Evolutionary conservation across 2,888 invertebrate species (phyloP), one percentile per base, ranked within the genome.

Genomic region (Drosophila siamana): DNA sequence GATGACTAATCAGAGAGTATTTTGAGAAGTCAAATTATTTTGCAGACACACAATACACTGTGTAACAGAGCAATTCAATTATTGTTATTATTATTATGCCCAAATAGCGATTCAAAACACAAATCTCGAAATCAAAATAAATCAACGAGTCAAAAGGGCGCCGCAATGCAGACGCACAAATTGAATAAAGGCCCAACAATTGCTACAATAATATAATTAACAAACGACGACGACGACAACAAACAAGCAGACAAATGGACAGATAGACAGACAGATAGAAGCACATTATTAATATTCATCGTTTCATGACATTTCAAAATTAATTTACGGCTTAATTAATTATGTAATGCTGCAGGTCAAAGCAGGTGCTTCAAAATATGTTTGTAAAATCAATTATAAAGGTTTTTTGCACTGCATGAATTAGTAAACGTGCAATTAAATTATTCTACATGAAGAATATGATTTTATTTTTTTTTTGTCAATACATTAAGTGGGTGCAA

Each of bases 11-110:
- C 15, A 19, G 19, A n/a, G 16, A n/a, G 30, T 16, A 30, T 30
- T 40, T 13, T 16, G 15, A 19, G 36, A 55, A 7, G 40, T 33
- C 41, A 8, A 15, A 30, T 11, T 43, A n/a, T 19, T 1, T 19
- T 19, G 19, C 19, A 2, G 19, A 19, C 22, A 30, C 5, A 15
- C 30, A 62, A 40, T 40, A 63, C 19, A 44, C 22, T 15, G 36
- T 38, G 11, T 4, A 33, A 16, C 2, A 28, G 26, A 33, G 50
- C 65, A 64, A 63, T 43, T 64, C 65, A 63, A 63, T 64, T 50
- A 44, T n/a, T 36, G 28, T 41, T 43, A 50, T 50, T 64, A 63
- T 64, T 50, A 44, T n/a, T 36, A 36, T 41, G 38, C 36, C 26
- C 48, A 64, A 48, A 36, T 9, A 24, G 7, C 13, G n/a, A 19